Base-by-base conservation (phyloP, 2,797 vertebrate species). In the Sternarchorhynchus goeldii region DNA sequence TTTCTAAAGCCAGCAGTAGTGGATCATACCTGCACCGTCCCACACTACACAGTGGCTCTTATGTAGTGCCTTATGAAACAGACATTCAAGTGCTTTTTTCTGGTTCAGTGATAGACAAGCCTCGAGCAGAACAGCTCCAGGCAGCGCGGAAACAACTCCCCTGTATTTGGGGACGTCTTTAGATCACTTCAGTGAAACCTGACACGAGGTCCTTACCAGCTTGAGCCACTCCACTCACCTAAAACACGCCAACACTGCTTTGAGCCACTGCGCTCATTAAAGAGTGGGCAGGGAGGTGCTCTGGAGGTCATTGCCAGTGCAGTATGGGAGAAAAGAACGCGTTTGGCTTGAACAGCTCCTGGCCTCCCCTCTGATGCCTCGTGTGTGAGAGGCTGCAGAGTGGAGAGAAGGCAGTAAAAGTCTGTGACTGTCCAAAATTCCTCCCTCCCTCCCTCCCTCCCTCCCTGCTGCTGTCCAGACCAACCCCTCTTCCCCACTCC, bases 1-100 rank as follows among this genome's bases (percentile, higher is more conserved):
- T 29, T 78, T 80, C 82, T 78, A 69, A 68, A 71, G 73, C 45
- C 60, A 63, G 59, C 5, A 65, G 31, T 80, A 82, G 80, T 75
- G 20, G 41, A 57, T 71, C 32, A 65, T 67, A 77, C 55, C 53
- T 79, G 68, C 76, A 74, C 31, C 69, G 41, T 62, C 50, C 62
- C 25, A 50, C 56, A 68, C 60, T 77, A 21, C n/a, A 58, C 57
- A 36, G 66, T 56, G 10, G 10, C 74, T 34, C 25, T 59, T 32
- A 7, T 66, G n/a, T 69, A 84, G 36, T 29, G 7, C 39, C 53
- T 70, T 76, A 84, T 73, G 69, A 50, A 84, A 79, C 69, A 74
- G 41, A 67, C 25, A 59, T 57, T 53, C 29, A 77, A 62, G 72
- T 74, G 59, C 53, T 77, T 64, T 60, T 69, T 77, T 77, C 56